Conservation (phyloP, 35 echinoderm and acorn worm species). For the Nesometra sesokonis region DNA sequence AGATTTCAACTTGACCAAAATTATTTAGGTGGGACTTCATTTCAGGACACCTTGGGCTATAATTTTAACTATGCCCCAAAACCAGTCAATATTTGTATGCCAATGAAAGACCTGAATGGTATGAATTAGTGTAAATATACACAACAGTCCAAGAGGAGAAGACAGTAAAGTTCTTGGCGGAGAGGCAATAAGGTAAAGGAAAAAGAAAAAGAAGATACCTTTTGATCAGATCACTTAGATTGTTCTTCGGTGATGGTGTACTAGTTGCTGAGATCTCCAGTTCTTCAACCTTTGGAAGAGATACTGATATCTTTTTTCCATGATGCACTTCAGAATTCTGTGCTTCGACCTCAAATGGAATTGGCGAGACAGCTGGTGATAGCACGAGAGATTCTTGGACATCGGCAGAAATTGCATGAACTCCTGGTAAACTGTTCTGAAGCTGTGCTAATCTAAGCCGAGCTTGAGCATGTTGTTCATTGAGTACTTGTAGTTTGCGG, state of each 20-base stretch:
- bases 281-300: conserved; percentile 15
- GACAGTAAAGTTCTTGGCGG: too few relatives aligned
- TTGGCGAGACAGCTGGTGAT: conserved; percentile 4
- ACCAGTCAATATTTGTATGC: too few relatives aligned
- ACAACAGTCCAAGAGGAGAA: too few relatives aligned
- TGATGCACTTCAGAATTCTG: not conserved
- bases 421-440: not conserved
- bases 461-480: not conserved
- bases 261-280: not conserved
- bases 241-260: conserved; percentile 3
- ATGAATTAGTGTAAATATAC: too few relatives aligned
- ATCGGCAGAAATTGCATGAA: too few relatives aligned
- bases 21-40: too few relatives aligned
- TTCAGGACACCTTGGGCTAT: too few relatives aligned
- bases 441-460: not conserved
- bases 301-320: not conserved
- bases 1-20: too few relatives aligned
- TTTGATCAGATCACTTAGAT: not conserved
- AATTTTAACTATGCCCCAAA: too few relatives aligned
- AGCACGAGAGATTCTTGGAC: not conserved
- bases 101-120: too few relatives aligned
- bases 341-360: not conserved
- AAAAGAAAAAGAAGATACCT: not conserved
- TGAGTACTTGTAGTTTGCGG: not conserved
- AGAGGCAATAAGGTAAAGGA: too few relatives aligned